A percentile compares a stretch with the other conserved stretches of the same genome.
Evolutionary conservation across 2,113 vertebrate species (phyloP).

Genomic region (Erythrolamprus reginae): DNA sequence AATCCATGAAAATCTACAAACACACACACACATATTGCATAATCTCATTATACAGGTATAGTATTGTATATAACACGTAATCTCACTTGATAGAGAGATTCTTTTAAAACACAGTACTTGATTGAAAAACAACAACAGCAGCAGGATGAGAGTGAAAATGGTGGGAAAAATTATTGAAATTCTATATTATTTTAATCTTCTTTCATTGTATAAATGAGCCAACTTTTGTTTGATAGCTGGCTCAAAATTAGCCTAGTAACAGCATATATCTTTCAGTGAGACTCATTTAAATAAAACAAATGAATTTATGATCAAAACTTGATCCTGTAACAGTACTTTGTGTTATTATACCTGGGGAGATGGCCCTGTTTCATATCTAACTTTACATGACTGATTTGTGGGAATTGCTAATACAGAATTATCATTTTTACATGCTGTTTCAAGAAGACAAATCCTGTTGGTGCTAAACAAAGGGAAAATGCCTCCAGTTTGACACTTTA

Average conservation of each 20-base stretch:
- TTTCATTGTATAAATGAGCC: constrained; percentile 37
- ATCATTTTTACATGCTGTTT: constrained; percentile 36
- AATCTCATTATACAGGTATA: too few relatives aligned
- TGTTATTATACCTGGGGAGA: constrained; percentile 41
- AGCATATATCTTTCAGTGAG: background rate
- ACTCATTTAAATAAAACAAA: constrained; percentile 33
- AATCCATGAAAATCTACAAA: too few relatives aligned
- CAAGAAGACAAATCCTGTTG: constrained; percentile 35
- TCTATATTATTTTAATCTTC: constrained; percentile 12
- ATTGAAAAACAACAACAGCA: background rate
- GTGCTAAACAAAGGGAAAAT: constrained; percentile 23
- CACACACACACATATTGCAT: too few relatives aligned
- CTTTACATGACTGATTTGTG: constrained; percentile 33
- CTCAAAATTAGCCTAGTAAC: constrained; percentile 31
- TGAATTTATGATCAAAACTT: constrained; percentile 58
- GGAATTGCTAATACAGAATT: constrained; percentile 50
- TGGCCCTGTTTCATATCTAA: constrained; percentile 38
- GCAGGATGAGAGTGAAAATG: too few relatives aligned
- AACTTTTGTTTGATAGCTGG: constrained; percentile 37
- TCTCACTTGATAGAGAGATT: constrained; percentile 15
- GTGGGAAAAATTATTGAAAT: background rate
- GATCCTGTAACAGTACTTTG: constrained; percentile 35
- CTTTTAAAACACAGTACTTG: background rate
- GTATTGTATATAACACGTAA: too few relatives aligned
- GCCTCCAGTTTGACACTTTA: background rate